These are phyloP conservation scores for Saturnia japonica DNA, from an alignment of 2,888 invertebrate genomes.

Conservation along the genomic window DNA sequence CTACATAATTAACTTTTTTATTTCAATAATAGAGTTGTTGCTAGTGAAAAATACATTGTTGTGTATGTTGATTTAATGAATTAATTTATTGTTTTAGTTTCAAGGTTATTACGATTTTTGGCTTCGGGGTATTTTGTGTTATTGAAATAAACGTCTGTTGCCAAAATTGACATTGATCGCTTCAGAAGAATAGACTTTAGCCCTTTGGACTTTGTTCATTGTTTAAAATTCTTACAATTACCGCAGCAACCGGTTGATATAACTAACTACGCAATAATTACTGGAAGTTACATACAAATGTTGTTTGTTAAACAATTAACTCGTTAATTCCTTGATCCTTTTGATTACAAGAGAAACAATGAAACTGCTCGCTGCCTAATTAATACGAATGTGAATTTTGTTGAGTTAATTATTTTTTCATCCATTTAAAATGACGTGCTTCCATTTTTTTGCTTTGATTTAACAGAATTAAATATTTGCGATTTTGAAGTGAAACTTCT, in stretches of 20 bases:
- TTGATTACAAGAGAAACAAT: slow-evolving; percentile 1
- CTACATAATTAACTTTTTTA: no score
- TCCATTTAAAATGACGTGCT: no score
- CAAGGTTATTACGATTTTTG: neutral
- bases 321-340: slow-evolving; percentile 1
- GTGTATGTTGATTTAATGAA: neutral
- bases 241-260: slow-evolving; percentile 6
- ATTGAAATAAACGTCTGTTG: neutral
- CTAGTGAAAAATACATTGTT: neutral
- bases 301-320: neutral
- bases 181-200: slow-evolving; percentile 10
- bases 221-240: slow-evolving; percentile 8
- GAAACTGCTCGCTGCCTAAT: neutral
- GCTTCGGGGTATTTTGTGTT: neutral
- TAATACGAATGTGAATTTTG: neutral
- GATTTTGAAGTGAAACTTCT: no score
- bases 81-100: slow-evolving; percentile 3
- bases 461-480: no score
- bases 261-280: slow-evolving; percentile 3
- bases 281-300: neutral
- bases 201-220: neutral
- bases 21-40: no score
- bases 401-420: neutral
- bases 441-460: no score
- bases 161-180: neutral